phyloP scores from a whole-genome alignment of 1,140 invertebrate species.

The Halesus radiatus region DNA sequence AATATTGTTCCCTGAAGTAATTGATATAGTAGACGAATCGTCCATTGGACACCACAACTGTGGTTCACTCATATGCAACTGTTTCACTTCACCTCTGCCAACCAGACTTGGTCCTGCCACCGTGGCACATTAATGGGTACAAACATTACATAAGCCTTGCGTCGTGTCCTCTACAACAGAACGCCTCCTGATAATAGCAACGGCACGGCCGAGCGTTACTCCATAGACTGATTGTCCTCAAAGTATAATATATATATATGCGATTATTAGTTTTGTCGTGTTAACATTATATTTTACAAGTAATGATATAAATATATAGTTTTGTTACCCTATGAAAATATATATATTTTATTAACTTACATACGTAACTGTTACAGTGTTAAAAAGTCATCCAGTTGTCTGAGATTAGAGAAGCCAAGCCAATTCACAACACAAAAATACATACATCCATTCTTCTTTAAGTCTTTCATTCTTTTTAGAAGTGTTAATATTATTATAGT shows the following conservation, averaged over 20 bases:
- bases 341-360: slow-evolving; percentile 26
- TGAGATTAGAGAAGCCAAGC: slow-evolving; percentile 25
- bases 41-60: slow-evolving; percentile 29
- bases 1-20: slow-evolving; percentile 58
- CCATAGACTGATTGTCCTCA: slow-evolving; percentile 39
- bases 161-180: no score
- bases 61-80: slow-evolving; percentile 25
- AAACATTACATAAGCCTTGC: slow-evolving; percentile 19
- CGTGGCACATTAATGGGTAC: slow-evolving; percentile 35
- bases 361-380: slow-evolving; percentile 10
- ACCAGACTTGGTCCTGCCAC: not conserved
- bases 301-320: slow-evolving; percentile 41
- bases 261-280: not conserved
- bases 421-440: slow-evolving; percentile 36
- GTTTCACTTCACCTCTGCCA: not conserved
- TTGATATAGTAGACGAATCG: slow-evolving; percentile 57
- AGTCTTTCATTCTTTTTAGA: slow-evolving; percentile 28
- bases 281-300: slow-evolving; percentile 25
- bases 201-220: not conserved
- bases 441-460: not conserved
- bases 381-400: slow-evolving; percentile 21
- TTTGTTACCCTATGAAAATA: slow-evolving; percentile 34
- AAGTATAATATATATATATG: not conserved
- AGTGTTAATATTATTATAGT: slow-evolving; percentile 45
- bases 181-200: no score